Evolutionary conservation across 2,888 invertebrate species (phyloP), one percentile per base, ranked within the genome.

Genomic region (Drosophila algonquin): DNA sequence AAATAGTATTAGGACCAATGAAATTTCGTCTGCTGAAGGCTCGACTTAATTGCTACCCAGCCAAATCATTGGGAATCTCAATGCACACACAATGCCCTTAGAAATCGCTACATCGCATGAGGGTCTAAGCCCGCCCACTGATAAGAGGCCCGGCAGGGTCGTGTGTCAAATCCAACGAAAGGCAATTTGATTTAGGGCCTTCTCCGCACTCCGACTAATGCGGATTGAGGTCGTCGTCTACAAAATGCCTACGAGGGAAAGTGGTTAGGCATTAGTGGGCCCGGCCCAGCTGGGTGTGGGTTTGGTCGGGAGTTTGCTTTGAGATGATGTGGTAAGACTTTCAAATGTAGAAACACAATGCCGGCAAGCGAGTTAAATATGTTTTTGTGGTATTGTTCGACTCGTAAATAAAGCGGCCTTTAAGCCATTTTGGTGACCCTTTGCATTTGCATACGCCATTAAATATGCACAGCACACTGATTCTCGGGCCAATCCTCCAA

Each of bases 371-470:
- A 67, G 51, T 67, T 71, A 67, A 67, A 67, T 70, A 70, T 70
- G 67, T 70, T 67, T 69, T 58, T n/a, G 71, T 47, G 75, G 58
- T 56, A 58, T 74, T 88, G 89, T 80, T 78, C 67, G 61, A 55
- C 21, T 52, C 63, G 84, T 80, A 75, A 88, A 81, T 73, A 83
- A 68, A 75, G 73, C 87, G 87, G 85, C 87, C 85, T 79, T 89
- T 81, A 68, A 71, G 73, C 52, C 71, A 48, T 59, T 74, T 75
- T 57, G 63, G 54, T 50, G 60, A 51, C 69, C 65, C 67, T 63
- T 62, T 59, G 62, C 65, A 86, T 86, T 86, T 86, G 89, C 87
- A 89, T 89, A 89, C 73, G 55, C 80, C 83, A 89, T 86, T 89
- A 86, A 80, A 83, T 86, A 89, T 88, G 84, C 89, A 67, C 57